Evolutionary conservation across 2,888 invertebrate species (phyloP), one percentile per base, ranked within the genome.

Genomic region (Phoenoteleia sp.): DNA sequence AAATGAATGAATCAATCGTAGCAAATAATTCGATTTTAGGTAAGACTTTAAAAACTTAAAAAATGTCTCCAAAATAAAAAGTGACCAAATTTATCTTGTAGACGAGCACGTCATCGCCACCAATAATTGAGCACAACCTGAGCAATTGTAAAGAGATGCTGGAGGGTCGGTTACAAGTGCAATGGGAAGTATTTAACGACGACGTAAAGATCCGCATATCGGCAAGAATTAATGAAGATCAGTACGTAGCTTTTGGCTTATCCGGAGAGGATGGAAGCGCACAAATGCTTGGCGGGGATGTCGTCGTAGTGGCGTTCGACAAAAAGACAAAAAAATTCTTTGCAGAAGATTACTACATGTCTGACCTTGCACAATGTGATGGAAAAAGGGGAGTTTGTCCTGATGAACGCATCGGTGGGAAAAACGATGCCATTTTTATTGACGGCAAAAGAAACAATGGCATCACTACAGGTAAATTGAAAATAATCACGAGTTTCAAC

Each of bases 241-340:
- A 98, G 92, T 98, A 98, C 94, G 96, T 98, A 94, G 96, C 98
- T 0, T 98, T 98, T 88, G 98, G 98, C 0, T 94, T 98, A 42
- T 98, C 98, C 1, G 98, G 98, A 0, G 95, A 95, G 42, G 96
- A 96, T 90, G 96, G 96, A 13, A 94, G 95, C 33, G 94, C 97
- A 0, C 96, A 96, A 92, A 98, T 98, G 98, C 94, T 94, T 52
- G 98, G 97, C 9, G 97, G 96, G 0, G 98, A 98, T 90, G 97
- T 98, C 3, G 97, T 96, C 0, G 97, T 98, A 0, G 97, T 97
- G 2, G 98, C 96, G 90, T 96, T 96, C 92, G 96, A 96, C 89
- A 94, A 92, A 25, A 94, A 92, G 4, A 94, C 94, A 4, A 95
- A 94, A 88, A 94, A 95, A 25, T 98, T 97, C 75, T 95, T 96